Conservation (phyloP, 2,113 vertebrate genomes). For the Crotophaga sulcirostris region DNA sequence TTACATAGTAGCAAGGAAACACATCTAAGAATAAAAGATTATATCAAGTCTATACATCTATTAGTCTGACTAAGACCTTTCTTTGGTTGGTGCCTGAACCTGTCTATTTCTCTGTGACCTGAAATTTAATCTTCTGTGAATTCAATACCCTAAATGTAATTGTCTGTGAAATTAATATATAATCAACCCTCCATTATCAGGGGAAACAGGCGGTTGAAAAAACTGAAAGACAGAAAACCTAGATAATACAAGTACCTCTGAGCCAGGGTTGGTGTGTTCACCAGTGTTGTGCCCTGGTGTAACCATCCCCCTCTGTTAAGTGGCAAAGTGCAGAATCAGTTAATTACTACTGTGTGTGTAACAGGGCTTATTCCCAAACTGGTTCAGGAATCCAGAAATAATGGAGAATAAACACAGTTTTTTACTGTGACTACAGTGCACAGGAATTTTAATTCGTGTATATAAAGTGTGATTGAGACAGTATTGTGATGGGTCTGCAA, state of each 20-base stretch:
- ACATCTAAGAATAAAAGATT: conserved; percentile 14
- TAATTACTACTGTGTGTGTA: neutral
- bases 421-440: neutral
- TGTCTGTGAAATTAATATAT: neutral
- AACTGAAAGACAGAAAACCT: neutral
- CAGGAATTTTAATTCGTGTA: neutral
- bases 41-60: neutral
- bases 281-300: fast-evolving
- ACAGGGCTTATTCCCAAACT: neutral
- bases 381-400: neutral
- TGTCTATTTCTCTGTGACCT: neutral
- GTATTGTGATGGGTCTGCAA: neutral
- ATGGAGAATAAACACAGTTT: neutral
- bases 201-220: neutral
- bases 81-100: neutral
- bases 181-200: neutral
- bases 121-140: neutral
- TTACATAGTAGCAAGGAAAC: neutral
- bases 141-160: neutral
- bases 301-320: neutral
- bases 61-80: neutral
- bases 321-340: neutral
- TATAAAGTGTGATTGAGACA: neutral
- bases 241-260: neutral
- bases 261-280: fast-evolving